Evolutionary conservation across 1,140 invertebrate genomes (phyloP).

Genomic region (Apis laboriosa): DNA sequence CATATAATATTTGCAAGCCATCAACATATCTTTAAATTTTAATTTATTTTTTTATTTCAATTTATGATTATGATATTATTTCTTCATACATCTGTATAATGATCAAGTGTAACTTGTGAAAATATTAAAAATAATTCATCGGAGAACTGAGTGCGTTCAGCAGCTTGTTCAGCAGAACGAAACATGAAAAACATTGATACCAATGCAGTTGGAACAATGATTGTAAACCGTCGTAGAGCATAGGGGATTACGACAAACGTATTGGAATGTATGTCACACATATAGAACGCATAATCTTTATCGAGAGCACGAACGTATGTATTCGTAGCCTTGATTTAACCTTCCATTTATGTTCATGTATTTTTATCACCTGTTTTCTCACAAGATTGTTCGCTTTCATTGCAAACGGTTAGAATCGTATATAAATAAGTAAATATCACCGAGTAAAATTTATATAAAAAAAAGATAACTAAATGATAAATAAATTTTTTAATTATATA

Average conservation of each 20-base stretch:
- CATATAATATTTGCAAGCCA: too few species aligned
- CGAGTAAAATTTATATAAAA: not conserved
- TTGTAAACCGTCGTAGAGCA: not conserved
- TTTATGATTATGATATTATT: too few species aligned
- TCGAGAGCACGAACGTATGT: constrained; percentile 32
- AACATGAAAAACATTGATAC: not conserved
- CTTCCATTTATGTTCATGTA: constrained; percentile 19
- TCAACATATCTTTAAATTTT: too few species aligned
- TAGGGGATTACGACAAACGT: constrained; percentile 4
- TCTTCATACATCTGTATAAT: too few species aligned
- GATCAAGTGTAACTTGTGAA: too few species aligned
- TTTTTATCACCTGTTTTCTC: constrained; percentile 21
- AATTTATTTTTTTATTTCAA: too few species aligned
- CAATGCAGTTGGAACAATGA: not conserved
- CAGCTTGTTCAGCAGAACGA: too few species aligned
- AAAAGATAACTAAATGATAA: not conserved
- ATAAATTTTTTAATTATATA: too few species aligned
- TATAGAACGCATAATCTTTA: constrained; percentile 37
- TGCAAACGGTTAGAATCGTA: too few species aligned
- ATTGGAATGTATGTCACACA: constrained; percentile 42
- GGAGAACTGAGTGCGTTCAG: too few species aligned
- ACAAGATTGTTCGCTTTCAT: not conserved
- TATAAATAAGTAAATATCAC: too few species aligned
- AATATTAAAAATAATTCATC: too few species aligned
- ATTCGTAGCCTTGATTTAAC: constrained; percentile 31